Base-by-base conservation (phyloP, 2,113 vertebrate species). In the Corapipo altera region DNA sequence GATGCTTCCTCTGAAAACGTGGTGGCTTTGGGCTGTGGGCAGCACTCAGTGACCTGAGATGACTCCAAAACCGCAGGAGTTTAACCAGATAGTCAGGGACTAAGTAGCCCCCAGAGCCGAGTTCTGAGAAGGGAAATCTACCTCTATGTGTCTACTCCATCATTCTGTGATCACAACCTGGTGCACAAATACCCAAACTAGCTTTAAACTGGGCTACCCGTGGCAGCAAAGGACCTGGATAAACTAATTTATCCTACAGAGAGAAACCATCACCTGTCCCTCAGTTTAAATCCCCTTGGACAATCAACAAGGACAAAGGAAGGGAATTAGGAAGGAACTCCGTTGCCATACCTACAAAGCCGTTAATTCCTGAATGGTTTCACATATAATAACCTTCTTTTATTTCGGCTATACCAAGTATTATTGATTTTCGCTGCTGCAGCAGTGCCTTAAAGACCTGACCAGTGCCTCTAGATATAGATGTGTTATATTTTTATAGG, bases 401-500 rank as follows among this genome's bases (percentile, higher is more conserved):
- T 26, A 39, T 73, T 93, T 80, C 88, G 0, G 0, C 76, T 61
- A 1, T 32, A 65, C 33, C 57, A 30, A 26, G 16, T n/a, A 19
- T 17, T 84, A 91, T 52, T 88, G 90, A 85, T 93, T 93, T 84
- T 88, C 88, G 49, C 44, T 91, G 72, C 48, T 64, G 59, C 55
- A 77, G 58, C 55, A 85, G 58, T 58, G 51, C 35, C 39, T 62
- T 73, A 41, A 93, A 90, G 66, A 80, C 67, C 39, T 52, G 61
- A 77, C 33, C 69, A 46, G 28, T 44, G 64, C 48, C 65, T 91
- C 59, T n/a, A 86, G 75, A 64, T 66, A 12, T 32, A 69, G 76
- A 77, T 88, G 72, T 85, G 51, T 93, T 86, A 44, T 69, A 55
- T 86, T 92, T 94, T 92, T 91, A 85, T 67, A 67, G 75, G 72